phyloP scores from a whole-genome alignment of 1,140 invertebrate species.

The Musca domestica region DNA sequence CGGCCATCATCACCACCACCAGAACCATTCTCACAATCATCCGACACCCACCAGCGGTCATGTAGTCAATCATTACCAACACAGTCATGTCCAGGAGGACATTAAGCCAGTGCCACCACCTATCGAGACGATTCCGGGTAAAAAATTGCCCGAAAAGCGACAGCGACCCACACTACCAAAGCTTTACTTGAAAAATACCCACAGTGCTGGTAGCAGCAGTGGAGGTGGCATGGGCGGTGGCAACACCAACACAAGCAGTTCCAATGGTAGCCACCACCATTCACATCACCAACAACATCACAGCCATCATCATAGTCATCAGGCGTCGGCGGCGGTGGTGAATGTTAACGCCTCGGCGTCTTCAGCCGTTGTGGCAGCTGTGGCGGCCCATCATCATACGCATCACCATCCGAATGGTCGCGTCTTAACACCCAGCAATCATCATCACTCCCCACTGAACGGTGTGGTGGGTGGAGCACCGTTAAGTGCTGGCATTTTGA shows the following conservation, averaged over 20 bases:
- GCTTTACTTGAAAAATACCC: conserved; percentile 72
- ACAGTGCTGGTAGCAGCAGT: conserved; percentile 45
- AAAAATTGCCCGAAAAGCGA: conserved; percentile 65
- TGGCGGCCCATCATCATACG: conserved; percentile 27
- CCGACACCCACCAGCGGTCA: conserved; percentile 34
- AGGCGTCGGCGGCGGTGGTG: conserved; percentile 8
- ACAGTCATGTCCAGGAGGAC: conserved; percentile 58
- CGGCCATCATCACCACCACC: conserved; percentile 34
- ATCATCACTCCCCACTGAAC: conserved; percentile 45
- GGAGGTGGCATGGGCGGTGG: background rate
- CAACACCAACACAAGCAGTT: conserved; percentile 24
- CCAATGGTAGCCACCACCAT: conserved; percentile 24
- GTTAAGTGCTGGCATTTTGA: conserved; percentile 27
- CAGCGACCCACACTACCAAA: conserved; percentile 65
- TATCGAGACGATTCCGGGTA: conserved; percentile 85
- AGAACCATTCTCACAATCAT: conserved; percentile 24
- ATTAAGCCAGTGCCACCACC: conserved; percentile 83
- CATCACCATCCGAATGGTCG: conserved; percentile 36
- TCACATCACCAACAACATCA: conserved; percentile 16
- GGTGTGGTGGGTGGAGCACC: conserved; percentile 28
- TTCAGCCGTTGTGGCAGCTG: conserved; percentile 19
- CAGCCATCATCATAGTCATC: conserved; percentile 20
- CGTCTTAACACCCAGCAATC: conserved; percentile 50
- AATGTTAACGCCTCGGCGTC: conserved; percentile 8
- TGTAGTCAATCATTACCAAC: conserved; percentile 55